Percentiles rank a stretch among this genome's conserved stretches.
These are phyloP conservation scores for Metacarcinus magister DNA, from an alignment of 2,888 invertebrate species.

Conservation along the genomic window DNA sequence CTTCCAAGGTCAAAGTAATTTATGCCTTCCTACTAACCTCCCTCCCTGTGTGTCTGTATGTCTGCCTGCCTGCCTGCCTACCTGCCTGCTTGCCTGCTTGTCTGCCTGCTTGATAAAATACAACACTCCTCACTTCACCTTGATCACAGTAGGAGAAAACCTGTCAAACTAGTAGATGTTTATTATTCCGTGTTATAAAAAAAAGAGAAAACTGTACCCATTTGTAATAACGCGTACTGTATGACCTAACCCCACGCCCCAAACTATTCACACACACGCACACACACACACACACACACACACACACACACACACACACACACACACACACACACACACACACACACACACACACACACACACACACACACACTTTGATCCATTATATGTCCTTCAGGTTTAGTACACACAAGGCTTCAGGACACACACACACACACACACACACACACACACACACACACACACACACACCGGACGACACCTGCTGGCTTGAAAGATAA, in stretches of 20 bases:
- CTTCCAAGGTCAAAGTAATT: neutral
- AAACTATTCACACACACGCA: neutral
- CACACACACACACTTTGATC: neutral
- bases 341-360: slow-evolving; percentile 41
- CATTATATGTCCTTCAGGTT: neutral
- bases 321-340: slow-evolving; percentile 57
- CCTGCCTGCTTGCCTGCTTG: too few species aligned
- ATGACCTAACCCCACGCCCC: neutral
- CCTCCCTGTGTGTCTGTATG: neutral
- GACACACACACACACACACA: slow-evolving; percentile 61
- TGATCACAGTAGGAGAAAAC: too few species aligned
- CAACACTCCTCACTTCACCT: too few species aligned
- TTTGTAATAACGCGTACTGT: too few species aligned
- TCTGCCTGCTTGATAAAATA: neutral
- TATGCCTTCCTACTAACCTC: neutral
- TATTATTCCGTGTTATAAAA: too few species aligned
- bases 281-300: neutral
- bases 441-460: slow-evolving; percentile 63
- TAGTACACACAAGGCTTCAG: neutral
- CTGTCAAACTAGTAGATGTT: too few species aligned
- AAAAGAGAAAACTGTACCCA: too few species aligned
- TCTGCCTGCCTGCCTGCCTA: neutral
- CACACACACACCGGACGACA: neutral
- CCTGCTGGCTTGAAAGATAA: neutral
- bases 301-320: neutral